phyloP scores from a whole-genome alignment of 1,140 invertebrate genomes.

The Caerostris darwini region DNA sequence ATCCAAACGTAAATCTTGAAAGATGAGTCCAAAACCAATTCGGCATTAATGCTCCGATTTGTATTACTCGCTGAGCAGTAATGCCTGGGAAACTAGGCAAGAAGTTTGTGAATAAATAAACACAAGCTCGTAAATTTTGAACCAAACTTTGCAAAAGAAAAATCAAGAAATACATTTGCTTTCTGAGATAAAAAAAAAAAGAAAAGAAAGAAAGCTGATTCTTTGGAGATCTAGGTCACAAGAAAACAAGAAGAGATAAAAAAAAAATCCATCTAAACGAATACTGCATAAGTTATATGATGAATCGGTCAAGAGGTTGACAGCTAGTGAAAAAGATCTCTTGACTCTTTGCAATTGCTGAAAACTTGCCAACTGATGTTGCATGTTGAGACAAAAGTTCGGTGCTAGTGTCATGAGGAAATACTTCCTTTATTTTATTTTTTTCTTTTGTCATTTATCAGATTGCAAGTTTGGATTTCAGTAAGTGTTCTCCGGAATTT shows the following conservation, averaged over 20 bases:
- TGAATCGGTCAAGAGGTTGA: constrained; percentile 52
- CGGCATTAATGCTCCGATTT: constrained; percentile 48
- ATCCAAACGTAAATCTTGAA: neutral
- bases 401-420: neutral
- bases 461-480: constrained; percentile 39
- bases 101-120: constrained; percentile 46
- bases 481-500: constrained; percentile 20
- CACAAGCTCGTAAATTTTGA: constrained; percentile 35
- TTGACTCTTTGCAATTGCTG: constrained; percentile 22
- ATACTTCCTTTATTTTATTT: neutral
- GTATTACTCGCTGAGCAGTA: constrained; percentile 21
- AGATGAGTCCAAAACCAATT: constrained; percentile 36
- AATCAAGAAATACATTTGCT: neutral
- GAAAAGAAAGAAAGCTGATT: neutral
- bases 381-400: constrained; percentile 39
- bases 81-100: neutral
- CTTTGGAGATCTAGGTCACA: constrained; percentile 29
- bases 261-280: constrained; percentile 36
- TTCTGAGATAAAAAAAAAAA: neutral
- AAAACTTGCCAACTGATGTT: constrained; percentile 61
- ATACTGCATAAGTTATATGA: constrained; percentile 66
- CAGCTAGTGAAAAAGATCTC: constrained; percentile 12
- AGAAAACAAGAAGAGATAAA: neutral
- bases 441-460: constrained; percentile 39
- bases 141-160: neutral